Base-by-base conservation (phyloP, 1,140 invertebrate species). In the Drosophila ironensis region DNA sequence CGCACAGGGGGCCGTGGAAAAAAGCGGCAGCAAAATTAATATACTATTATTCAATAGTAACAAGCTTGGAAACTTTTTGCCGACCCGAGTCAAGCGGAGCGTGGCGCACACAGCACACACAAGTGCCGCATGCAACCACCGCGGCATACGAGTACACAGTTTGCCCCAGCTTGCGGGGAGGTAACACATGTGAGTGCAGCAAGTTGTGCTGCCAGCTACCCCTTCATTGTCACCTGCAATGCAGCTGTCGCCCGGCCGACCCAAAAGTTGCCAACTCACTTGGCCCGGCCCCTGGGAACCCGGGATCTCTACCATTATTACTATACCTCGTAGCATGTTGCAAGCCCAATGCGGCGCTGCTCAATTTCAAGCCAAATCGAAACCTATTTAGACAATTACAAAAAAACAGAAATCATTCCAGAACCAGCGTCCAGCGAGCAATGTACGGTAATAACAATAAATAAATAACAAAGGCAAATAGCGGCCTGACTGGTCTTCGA, bases 381-480 rank as follows among this genome's bases (percentile, higher is more conserved):
- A 76, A 52, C 68, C 77, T 56, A 72, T 82, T 82, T 76, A 82
- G 60, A 69, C 77, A 82, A 84, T 84, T 84, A 80, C 72, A 52
- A 54, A 61, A 45, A 53, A 48, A 71, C 28, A 67, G 38, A 54
- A 60, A 50, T 69, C 61, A 67, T 69, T 56, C 4, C 56, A 81
- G 67, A 82, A 82, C n/a, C n/a, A n/a, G n/a, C 67, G 48, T 56
- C 52, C 63, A 56, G 68, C 30, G 42, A 50, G 56, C 73, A 63
- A 84, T 66, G 78, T 77, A 84, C 69, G 69, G 59, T 84, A 82
- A 82, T 84, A 82, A 82, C 78, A 84, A 82, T 78, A 82, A 82
- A 82, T 84, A 82, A 78, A 84, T 82, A 82, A 82, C 78, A 84
- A 82, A 78, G 78, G 78, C 76, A 82, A 82, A 82, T 84, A 82